Conservation (phyloP, 2,888 invertebrate species). For the Ferdinandea cuprea region DNA sequence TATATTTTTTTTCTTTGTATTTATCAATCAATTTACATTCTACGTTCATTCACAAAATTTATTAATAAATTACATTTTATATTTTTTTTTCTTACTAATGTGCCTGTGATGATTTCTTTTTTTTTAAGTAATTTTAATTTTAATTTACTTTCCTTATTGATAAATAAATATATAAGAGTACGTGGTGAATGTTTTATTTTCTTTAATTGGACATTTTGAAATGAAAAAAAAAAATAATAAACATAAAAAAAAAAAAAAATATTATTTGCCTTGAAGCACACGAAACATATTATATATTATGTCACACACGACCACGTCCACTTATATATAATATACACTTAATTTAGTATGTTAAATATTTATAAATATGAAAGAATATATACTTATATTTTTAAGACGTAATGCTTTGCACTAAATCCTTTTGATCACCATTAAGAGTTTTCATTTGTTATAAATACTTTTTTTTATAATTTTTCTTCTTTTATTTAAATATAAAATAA, state of each 20-base stretch:
- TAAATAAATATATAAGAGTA: constrained; percentile 44
- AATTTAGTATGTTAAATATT: constrained; percentile 57
- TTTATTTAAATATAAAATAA: constrained; percentile 25
- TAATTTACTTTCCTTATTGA: constrained; percentile 32
- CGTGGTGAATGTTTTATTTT: constrained; percentile 12
- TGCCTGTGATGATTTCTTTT: constrained; percentile 38
- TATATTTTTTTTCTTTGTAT: background rate
- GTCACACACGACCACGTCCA: constrained; percentile 38
- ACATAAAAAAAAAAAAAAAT: constrained; percentile 1
- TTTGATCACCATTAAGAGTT: constrained; percentile 73
- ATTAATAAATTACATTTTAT: constrained; percentile 38
- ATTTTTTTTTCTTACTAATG: constrained; percentile 35
- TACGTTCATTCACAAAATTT: constrained; percentile 32
- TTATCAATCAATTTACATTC: constrained; percentile 29
- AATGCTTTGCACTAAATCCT: constrained; percentile 72
- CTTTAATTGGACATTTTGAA: constrained; percentile 34
- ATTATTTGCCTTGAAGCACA: too few species aligned
- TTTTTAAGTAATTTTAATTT: constrained; percentile 29
- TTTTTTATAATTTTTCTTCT: constrained; percentile 1
- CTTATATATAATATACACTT: constrained; percentile 46
- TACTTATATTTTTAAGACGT: constrained; percentile 63
- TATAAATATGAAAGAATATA: constrained; percentile 74
- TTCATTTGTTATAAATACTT: constrained; percentile 61
- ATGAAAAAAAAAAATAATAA: background rate
- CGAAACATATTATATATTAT: background rate